A percentile compares a stretch with the other conserved stretches of the same genome.
Evolutionary conservation across 92 coral and sea anemone species (phyloP).

Genomic region (Actinernus sp.): DNA sequence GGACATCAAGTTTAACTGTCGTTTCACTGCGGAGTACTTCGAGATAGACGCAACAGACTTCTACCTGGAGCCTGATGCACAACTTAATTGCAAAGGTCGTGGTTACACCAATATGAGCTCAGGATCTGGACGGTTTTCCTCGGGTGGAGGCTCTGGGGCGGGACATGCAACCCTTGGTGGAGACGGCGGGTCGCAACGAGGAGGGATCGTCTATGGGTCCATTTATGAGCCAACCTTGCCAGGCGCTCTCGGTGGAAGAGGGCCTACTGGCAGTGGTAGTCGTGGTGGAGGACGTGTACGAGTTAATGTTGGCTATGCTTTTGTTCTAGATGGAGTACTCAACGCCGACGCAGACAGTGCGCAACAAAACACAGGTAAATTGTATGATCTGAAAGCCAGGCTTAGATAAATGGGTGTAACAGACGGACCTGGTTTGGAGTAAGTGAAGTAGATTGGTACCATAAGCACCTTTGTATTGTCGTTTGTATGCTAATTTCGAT

Average conservation of each 20-base stretch:
- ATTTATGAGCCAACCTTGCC: slow-evolving; percentile 83
- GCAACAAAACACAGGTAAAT: slow-evolving; percentile 71
- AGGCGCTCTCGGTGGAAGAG: slow-evolving; percentile 92
- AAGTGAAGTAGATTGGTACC: too few species aligned
- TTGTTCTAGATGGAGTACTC: slow-evolving; percentile 85
- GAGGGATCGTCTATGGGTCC: slow-evolving; percentile 83
- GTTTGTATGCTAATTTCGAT: too few species aligned
- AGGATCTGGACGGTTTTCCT: slow-evolving; percentile 82
- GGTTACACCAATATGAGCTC: slow-evolving; percentile 54
- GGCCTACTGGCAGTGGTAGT: slow-evolving; percentile 66
- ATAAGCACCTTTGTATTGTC: too few species aligned
- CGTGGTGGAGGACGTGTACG: slow-evolving; percentile 97
- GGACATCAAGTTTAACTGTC: slow-evolving; percentile 93
- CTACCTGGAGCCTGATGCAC: slow-evolving; percentile 93
- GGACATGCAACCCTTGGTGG: slow-evolving; percentile 95
- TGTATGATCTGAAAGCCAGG: too few species aligned
- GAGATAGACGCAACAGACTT: slow-evolving; percentile 94
- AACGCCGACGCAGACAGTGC: slow-evolving; percentile 85
- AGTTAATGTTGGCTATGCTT: slow-evolving; percentile 87
- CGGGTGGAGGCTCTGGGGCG: slow-evolving; percentile 92
- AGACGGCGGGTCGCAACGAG: slow-evolving; percentile 43
- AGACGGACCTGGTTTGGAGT: too few species aligned
- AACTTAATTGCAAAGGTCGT: slow-evolving; percentile 83
- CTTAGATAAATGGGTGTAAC: too few species aligned
- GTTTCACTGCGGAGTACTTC: slow-evolving; percentile 90